phyloP scores from a whole-genome alignment of 2,888 invertebrate species.

The Plagodis dolabraria region DNA sequence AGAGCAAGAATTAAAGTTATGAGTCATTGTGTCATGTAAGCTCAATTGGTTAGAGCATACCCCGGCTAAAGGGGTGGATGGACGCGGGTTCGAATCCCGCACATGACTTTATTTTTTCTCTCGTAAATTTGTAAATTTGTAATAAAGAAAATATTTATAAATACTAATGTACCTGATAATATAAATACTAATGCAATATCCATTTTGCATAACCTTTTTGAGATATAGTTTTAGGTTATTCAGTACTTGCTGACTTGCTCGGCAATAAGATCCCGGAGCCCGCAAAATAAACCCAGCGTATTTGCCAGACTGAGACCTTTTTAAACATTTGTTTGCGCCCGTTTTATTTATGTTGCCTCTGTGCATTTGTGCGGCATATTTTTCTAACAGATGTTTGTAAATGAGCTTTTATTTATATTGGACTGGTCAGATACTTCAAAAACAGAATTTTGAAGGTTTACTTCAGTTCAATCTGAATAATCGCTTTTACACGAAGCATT shows the following conservation, averaged over 20 bases:
- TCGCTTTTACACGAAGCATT: too few species aligned
- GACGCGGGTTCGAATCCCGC: too few species aligned
- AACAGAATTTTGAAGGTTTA: conserved; percentile 1
- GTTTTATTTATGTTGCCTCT: conserved; percentile 26
- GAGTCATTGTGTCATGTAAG: too few species aligned
- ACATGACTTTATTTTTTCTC: too few species aligned
- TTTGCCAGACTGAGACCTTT: conserved; percentile 26
- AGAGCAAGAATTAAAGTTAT: too few species aligned
- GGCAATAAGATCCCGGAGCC: conserved; percentile 45
- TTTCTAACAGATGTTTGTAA: conserved; percentile 21
- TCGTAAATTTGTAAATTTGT: not conserved
- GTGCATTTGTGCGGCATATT: conserved; percentile 27
- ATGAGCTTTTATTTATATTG: conserved; percentile 21
- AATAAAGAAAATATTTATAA: not conserved
- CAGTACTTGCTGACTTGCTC: conserved; percentile 5
- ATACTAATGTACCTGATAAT: too few species aligned
- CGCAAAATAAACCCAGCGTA: conserved; percentile 29
- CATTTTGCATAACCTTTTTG: too few species aligned
- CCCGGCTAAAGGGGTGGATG: too few species aligned
- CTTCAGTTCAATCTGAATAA: too few species aligned
- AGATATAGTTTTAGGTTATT: conserved; percentile 7
- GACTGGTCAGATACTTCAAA: not conserved
- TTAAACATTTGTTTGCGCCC: conserved; percentile 28
- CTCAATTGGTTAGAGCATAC: too few species aligned
- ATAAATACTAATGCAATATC: too few species aligned